These are phyloP conservation scores for Panthera uncia DNA, from an alignment of 2,113 vertebrate species.

Conservation along the genomic window DNA sequence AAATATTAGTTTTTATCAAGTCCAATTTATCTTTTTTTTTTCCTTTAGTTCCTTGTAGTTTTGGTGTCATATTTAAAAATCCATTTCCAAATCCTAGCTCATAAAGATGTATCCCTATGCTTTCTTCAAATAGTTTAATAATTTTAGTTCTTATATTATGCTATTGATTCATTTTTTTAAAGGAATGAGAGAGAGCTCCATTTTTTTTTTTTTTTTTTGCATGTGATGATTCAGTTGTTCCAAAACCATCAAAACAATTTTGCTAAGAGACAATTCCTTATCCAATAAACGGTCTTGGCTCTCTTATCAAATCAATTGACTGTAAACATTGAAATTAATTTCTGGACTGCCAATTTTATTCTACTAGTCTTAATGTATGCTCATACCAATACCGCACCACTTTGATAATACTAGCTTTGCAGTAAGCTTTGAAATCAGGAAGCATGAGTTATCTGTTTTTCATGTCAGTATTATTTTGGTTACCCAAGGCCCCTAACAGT, in stretches of 20 bases:
- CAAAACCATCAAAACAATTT: background rate
- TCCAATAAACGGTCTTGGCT: background rate
- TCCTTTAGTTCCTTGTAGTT: background rate
- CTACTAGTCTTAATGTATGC: background rate
- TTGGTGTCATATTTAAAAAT: background rate
- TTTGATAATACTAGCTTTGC: background rate
- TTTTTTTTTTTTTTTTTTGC: background rate
- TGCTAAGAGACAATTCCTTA: background rate
- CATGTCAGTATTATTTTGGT: background rate
- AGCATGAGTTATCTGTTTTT: background rate
- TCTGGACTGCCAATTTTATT: background rate
- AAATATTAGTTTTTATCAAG: background rate
- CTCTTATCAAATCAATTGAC: background rate
- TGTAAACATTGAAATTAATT: background rate
- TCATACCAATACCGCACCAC: background rate
- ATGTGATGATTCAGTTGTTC: background rate
- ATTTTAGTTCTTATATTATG: background rate
- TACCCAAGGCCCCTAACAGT: background rate
- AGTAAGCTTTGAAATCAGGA: background rate
- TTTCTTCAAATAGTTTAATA: background rate
- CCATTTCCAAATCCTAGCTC: background rate
- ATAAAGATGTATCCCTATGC: background rate
- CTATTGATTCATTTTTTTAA: background rate
- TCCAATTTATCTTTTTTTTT: background rate
- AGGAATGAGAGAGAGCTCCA: background rate